Percentiles rank a stretch among this genome's conserved stretches.
Conservation (phyloP, 1,140 invertebrate species). For the Zophobas atratus region DNA sequence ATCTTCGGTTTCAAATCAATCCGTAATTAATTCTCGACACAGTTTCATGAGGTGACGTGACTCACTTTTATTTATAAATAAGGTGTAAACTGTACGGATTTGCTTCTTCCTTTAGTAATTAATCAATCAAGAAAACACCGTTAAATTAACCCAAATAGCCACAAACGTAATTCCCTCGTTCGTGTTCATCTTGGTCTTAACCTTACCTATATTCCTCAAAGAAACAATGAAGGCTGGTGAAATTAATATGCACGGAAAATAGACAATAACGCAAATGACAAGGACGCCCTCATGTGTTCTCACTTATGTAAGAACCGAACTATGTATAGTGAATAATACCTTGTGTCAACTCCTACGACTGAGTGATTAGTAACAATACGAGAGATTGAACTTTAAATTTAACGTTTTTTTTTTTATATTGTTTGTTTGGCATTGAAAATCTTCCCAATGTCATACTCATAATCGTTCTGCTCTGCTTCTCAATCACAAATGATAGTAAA, state of each 20-base stretch:
- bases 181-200: neutral
- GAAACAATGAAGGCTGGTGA: slow-evolving; percentile 13
- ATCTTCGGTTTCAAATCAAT: slow-evolving; percentile 2
- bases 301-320: slow-evolving; percentile 10
- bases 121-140: too few relatives aligned
- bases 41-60: neutral
- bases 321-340: too few relatives aligned
- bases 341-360: too few relatives aligned
- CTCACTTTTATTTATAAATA: slow-evolving; percentile 33
- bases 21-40: neutral
- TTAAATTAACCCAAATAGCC: too few relatives aligned
- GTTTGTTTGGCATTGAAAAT: too few relatives aligned
- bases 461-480: slow-evolving; percentile 19
- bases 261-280: slow-evolving; percentile 21
- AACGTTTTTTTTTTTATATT: too few relatives aligned
- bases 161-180: neutral
- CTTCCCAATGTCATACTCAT: neutral
- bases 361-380: too few relatives aligned
- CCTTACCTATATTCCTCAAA: neutral
- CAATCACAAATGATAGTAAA: slow-evolving; percentile 3
- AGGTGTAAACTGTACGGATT: neutral
- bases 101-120: too few relatives aligned
- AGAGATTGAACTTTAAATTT: too few relatives aligned
- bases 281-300: neutral
- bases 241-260: slow-evolving; percentile 29